phyloP scores from a whole-genome alignment of 2,888 invertebrate species.

The Orchestes rusci region DNA sequence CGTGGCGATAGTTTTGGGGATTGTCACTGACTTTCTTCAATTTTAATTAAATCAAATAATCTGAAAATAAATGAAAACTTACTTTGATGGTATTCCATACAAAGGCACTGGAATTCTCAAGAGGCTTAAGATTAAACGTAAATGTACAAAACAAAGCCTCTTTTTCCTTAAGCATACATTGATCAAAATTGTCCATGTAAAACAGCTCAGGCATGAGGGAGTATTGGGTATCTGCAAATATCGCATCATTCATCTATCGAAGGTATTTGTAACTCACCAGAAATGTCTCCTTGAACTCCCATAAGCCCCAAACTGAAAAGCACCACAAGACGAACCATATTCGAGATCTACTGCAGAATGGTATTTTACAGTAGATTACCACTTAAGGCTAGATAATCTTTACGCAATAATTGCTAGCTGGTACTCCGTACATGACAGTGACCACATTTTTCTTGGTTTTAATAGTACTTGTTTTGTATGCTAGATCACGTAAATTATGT shows the following conservation, averaged over 20 bases:
- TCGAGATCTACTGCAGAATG: no score
- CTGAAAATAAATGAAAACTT: neutral
- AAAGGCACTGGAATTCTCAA: conserved; percentile 6
- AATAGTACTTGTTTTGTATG: no score
- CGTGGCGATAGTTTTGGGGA: conserved; percentile 34
- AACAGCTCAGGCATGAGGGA: conserved; percentile 32
- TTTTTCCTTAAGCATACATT: conserved; percentile 30
- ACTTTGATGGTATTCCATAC: conserved; percentile 25
- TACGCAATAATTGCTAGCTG: no score
- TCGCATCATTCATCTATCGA: neutral
- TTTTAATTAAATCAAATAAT: neutral
- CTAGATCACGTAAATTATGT: no score
- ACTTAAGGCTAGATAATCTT: no score
- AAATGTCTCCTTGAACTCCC: no score
- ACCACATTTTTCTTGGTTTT: no score
- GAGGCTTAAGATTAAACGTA: conserved; percentile 19
- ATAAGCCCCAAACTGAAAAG: no score
- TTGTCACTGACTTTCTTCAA: conserved; percentile 31
- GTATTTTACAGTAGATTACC: no score
- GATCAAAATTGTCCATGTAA: conserved; percentile 31
- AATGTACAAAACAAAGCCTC: conserved; percentile 30
- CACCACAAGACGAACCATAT: no score
- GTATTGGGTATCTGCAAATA: conserved; percentile 29
- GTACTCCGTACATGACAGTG: no score
- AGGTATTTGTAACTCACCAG: no score